Evolutionary conservation across 1,140 invertebrate genomes (phyloP), one percentile per base, ranked within the genome.

Genomic region (Apocrypta bakeri): DNA sequence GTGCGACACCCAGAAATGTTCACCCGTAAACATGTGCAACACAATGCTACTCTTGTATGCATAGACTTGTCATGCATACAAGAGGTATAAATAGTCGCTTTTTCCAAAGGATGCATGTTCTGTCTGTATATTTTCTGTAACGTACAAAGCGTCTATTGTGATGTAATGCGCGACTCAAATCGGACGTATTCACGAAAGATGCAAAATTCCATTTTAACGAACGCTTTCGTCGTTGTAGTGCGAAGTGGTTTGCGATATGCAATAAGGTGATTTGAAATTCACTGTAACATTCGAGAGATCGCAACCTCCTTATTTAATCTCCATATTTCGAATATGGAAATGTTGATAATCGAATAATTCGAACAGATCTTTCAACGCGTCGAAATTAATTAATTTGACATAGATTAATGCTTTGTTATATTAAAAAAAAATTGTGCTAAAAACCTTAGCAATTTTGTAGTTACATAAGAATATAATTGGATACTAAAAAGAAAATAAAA

Each of bases 181-280:
- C 48, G n/a, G 17, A 31, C 14, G 68, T 29, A n/a, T 72, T n/a
- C 69, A 6, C 21, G n/a, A 72, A 72, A 72, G 8, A 42, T 42
- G 69, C n/a, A 25, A 33, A 72, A 72, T 42, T 72, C 12, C 25
- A 72, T 72, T 72, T 72, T 33, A 66, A 72, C 25, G 79, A 77
- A 83, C 3, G 27, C 17, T 12, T 37, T 69, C 48, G 17, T 31
- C 31, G 29, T n/a, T n/a, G 11, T 14, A 69, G 29, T 14, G 17
- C 17, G 68, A 31, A 21, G 68, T 12, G 33, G 27, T 33, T 31
- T 69, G 14, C n/a, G 31, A 2, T 31, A 6, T 56, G 17, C 17
- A 56, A 17, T 2, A 69, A 17, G 6, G 17, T 33, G 17, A 29
- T 31, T 37, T 69, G 31, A 69, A 69, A 69, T 69, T 31, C 68